Conservation (phyloP, 2,113 vertebrate genomes). For the Balaenoptera acutorostrata region DNA sequence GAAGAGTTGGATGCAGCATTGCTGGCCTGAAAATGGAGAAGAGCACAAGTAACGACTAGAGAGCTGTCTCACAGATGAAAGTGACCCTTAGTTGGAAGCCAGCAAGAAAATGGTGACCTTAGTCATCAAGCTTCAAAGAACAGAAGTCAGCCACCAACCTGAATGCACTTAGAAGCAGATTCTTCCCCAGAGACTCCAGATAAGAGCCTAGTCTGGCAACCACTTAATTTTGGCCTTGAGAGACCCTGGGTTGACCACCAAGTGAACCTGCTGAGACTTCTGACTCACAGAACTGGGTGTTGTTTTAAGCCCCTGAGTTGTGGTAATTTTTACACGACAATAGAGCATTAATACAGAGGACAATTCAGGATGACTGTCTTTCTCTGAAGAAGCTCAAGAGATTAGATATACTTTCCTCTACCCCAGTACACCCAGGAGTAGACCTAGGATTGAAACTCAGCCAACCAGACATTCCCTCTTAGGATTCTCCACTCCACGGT, state of each 20-base stretch:
- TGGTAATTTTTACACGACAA: neutral
- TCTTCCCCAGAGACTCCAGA: neutral
- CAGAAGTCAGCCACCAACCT: neutral
- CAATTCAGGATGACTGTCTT: neutral
- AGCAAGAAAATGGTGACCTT: neutral
- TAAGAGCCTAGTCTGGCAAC: neutral
- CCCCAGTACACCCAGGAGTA: rapidly evolving
- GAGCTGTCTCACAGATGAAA: neutral
- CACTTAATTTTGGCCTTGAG: neutral
- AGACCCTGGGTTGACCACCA: neutral
- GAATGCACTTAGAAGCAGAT: neutral
- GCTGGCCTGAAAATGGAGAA: neutral
- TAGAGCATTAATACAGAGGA: neutral
- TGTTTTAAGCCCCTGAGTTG: neutral
- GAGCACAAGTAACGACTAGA: neutral
- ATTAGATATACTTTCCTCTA: neutral
- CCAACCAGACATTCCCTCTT: neutral
- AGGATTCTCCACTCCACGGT: neutral
- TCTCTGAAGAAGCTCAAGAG: neutral
- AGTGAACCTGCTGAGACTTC: neutral
- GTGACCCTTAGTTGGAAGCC: neutral
- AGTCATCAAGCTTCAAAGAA: neutral
- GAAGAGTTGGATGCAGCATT: neutral
- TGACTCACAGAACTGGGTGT: neutral
- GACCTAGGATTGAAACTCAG: neutral